Evolutionary conservation across 2,888 invertebrate genomes (phyloP).

Genomic region (Melitaea athalia): DNA sequence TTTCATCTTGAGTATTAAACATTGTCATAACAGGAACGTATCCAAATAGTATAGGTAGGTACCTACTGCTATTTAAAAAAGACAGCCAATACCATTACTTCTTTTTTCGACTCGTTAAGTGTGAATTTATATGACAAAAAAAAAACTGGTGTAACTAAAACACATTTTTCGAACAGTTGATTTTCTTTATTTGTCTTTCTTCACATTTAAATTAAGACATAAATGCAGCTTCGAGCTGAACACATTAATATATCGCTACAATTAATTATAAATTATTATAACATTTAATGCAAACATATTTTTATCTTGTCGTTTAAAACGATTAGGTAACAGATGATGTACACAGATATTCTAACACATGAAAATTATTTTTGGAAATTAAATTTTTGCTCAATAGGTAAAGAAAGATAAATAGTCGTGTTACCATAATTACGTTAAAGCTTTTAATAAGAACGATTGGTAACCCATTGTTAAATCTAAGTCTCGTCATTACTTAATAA

Average conservation of each 20-base stretch:
- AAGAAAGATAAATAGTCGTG: not conserved
- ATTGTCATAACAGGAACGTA: too few species aligned
- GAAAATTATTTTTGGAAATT: not conserved
- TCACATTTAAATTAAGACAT: slow-evolving; percentile 34
- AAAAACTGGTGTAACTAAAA: not conserved
- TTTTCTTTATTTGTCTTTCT: slow-evolving; percentile 54
- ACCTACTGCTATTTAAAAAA: not conserved
- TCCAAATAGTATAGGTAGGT: too few species aligned
- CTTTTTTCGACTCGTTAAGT: not conserved
- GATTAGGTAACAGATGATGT: slow-evolving; percentile 45
- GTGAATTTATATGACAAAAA: not conserved
- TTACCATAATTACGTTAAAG: slow-evolving; percentile 8
- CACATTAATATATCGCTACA: slow-evolving; percentile 49
- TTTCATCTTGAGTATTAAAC: not conserved
- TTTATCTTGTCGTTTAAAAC: slow-evolving; percentile 58
- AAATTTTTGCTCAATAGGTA: not conserved
- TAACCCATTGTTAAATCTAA: slow-evolving; percentile 7
- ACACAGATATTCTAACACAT: slow-evolving; percentile 40
- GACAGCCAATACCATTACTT: not conserved
- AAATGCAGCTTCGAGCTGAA: slow-evolving; percentile 68
- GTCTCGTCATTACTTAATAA: slow-evolving; percentile 14
- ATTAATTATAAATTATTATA: slow-evolving; percentile 37
- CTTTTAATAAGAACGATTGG: slow-evolving; percentile 8
- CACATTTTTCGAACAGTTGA: slow-evolving; percentile 28
- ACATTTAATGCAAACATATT: slow-evolving; percentile 45